Percentiles rank a stretch among this genome's conserved stretches.
Conservation (phyloP, 2,113 vertebrate species). For the Collichthys lucidus region DNA sequence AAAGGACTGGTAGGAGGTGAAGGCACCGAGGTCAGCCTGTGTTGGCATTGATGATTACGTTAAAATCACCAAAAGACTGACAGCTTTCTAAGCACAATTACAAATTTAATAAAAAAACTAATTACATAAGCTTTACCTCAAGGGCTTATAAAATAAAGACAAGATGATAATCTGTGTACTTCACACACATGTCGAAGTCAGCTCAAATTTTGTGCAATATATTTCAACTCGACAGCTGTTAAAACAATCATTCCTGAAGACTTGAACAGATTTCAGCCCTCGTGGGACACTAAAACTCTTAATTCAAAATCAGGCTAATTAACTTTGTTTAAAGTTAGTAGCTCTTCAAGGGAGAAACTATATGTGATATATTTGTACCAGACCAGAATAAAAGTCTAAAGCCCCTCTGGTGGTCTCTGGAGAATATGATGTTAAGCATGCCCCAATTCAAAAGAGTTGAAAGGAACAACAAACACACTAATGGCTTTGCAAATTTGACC, state of each 20-base stretch:
- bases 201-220: not conserved
- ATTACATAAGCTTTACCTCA: not conserved
- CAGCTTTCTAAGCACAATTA: not conserved
- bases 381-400: slow-evolving; percentile 9
- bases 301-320: slow-evolving; percentile 37
- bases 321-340: not conserved
- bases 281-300: not conserved
- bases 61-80: not conserved
- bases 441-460: not conserved
- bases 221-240: not conserved
- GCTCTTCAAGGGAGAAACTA: not conserved
- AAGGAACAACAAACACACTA: not conserved
- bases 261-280: slow-evolving; percentile 6
- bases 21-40: not conserved
- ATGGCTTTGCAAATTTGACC: not conserved
- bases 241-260: slow-evolving; percentile 8
- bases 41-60: not conserved
- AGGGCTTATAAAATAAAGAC: not conserved
- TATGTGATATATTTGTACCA: not conserved
- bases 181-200: no score
- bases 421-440: not conserved
- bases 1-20: slow-evolving; percentile 14
- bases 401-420: not conserved
- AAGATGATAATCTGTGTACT: not conserved
- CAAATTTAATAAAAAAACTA: not conserved